Conservation (phyloP, 2,888 invertebrate species). For the Phorcus lineatus region DNA sequence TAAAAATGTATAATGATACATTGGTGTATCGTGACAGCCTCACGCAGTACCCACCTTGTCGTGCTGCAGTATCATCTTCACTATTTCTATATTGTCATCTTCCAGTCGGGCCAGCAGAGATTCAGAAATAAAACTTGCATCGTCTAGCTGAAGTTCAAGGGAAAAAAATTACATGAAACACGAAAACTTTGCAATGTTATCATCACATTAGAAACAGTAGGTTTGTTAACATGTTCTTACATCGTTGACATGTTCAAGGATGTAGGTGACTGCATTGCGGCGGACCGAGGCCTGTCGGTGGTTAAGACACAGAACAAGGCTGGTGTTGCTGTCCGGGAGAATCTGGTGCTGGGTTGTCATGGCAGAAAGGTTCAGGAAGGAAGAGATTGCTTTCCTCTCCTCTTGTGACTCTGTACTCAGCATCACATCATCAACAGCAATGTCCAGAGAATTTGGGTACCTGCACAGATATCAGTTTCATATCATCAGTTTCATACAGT, state of each 20-base stretch:
- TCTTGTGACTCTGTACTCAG: constrained; percentile 36
- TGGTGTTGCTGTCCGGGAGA: constrained; percentile 62
- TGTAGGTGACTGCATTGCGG: constrained; percentile 81
- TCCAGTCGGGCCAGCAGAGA: constrained; percentile 77
- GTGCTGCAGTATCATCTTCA: constrained; percentile 33
- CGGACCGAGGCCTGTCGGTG: constrained; percentile 83
- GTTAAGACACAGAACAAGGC: constrained; percentile 83
- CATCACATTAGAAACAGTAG: not conserved
- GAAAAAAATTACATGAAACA: too few species aligned
- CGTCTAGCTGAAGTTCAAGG: constrained; percentile 72
- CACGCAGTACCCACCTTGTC: not conserved
- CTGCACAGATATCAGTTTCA: constrained; percentile 36
- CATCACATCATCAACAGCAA: constrained; percentile 48
- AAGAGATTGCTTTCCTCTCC: constrained; percentile 50
- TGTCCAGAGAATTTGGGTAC: constrained; percentile 56
- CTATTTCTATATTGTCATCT: constrained; percentile 71
- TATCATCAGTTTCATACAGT: too few species aligned
- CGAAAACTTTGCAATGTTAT: too few species aligned
- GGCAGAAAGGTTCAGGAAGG: constrained; percentile 63
- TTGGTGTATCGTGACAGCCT: too few species aligned
- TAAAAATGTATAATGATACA: too few species aligned
- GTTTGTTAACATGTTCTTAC: constrained; percentile 73
- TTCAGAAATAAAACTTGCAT: constrained; percentile 76
- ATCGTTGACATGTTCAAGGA: constrained; percentile 77
- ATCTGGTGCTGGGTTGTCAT: constrained; percentile 63